These are phyloP conservation scores for Hassar affinis DNA, from an alignment of 2,113 vertebrate genomes.

Conservation along the genomic window DNA sequence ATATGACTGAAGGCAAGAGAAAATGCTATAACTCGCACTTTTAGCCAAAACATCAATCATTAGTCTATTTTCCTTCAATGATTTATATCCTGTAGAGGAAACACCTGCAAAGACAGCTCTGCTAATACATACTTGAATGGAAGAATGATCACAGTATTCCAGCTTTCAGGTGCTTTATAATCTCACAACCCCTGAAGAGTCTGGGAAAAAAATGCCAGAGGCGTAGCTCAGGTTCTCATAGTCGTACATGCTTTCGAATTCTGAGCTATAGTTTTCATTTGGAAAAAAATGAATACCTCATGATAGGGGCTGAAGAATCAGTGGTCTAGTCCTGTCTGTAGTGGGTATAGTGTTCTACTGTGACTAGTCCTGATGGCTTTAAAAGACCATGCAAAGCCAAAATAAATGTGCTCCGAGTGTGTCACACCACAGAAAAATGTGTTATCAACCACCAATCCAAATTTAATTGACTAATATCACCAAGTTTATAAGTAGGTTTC, in stretches of 20 bases:
- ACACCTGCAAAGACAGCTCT: neutral
- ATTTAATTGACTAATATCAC: no score
- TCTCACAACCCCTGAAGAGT: neutral
- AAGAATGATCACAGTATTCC: conserved; percentile 16
- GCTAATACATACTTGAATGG: neutral
- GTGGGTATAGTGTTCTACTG: conserved; percentile 3
- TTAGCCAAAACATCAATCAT: neutral
- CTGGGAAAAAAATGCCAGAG: neutral
- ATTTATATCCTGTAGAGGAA: neutral
- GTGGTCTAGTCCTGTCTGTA: neutral
- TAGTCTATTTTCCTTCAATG: neutral
- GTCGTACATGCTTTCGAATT: neutral
- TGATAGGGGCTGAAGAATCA: neutral
- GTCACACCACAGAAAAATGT: no score
- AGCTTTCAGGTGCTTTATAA: neutral
- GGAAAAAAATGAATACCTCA: neutral
- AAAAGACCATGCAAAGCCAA: neutral
- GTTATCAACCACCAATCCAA: no score
- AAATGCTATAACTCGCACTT: neutral
- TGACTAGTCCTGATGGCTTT: neutral
- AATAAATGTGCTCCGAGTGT: no score
- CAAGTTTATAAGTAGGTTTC: no score
- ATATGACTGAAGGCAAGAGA: neutral
- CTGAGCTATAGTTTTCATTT: neutral
- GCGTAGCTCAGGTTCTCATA: neutral